phyloP scores from a whole-genome alignment of 2,888 invertebrate genomes.

The Phortica okadai region DNA sequence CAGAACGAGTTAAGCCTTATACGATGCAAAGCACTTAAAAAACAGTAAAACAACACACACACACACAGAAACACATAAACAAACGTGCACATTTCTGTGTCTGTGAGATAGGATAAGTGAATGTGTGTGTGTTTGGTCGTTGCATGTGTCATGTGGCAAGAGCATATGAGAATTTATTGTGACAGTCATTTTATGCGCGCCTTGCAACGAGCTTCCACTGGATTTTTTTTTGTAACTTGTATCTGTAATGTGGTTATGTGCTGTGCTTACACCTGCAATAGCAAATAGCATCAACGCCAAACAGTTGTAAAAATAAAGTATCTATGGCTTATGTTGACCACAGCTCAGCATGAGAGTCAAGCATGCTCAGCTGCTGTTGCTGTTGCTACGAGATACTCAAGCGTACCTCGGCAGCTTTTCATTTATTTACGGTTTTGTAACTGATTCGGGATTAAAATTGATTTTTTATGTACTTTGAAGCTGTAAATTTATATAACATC shows the following conservation, averaged over 20 bases:
- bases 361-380: background rate
- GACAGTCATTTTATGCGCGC: background rate
- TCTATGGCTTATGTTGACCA: background rate
- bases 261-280: background rate
- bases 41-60: slow-evolving; percentile 5
- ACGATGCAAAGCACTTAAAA: slow-evolving; percentile 15
- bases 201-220: background rate
- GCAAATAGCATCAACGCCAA: background rate
- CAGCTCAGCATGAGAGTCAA: background rate
- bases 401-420: background rate
- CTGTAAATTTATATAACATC: slow-evolving; percentile 7
- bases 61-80: background rate
- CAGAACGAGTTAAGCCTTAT: background rate
- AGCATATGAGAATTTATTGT: slow-evolving; percentile 22
- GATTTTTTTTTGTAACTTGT: background rate
- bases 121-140: background rate
- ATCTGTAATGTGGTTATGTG: background rate
- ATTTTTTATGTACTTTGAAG: slow-evolving; percentile 48
- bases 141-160: background rate
- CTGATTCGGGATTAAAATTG: slow-evolving; percentile 54
- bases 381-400: background rate
- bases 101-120: background rate
- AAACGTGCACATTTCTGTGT: background rate
- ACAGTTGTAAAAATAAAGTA: background rate
- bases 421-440: slow-evolving; percentile 41